Base-by-base conservation (phyloP, 2,888 invertebrate species). In the Perizoma flavofasciatum region DNA sequence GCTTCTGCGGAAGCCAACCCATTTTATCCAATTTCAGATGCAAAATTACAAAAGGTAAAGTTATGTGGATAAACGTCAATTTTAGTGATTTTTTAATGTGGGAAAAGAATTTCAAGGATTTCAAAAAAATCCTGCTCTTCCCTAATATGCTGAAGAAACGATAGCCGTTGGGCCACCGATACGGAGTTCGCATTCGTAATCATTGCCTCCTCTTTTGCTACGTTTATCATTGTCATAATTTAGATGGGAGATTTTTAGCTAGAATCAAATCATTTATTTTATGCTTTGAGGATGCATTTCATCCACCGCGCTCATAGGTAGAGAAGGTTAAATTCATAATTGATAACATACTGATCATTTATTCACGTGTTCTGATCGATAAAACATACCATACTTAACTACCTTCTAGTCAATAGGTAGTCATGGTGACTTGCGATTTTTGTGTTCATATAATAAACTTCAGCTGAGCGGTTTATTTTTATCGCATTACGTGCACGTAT, bases 1-100 rank as follows among this genome's bases (percentile, higher is more conserved):
- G 82, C 88, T 86, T 79, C 89, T 83, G 73, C 73, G 75, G 87
- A 82, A 87, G 88, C 87, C 86, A 22, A 55, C 66, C 70, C 69
- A 71, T 55, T 52, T 51, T 49, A 35, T 58, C n/a, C 45, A 51
- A 64, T 63, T 56, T 56, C 45, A 57, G 39, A 22, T 58, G 55
- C 44, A 56, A 44, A 49, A 51, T 55, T 32, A 22, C 22, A 22
- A 22, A n/a, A 22, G 34, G 35, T 34, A 46, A 43, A 53, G 53
- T 59, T 46, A 64, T 54, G 55, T 58, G 65, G 65, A 68, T 65
- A 51, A 46, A 43, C 5, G 32, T 41, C 61, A 60, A 67, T 69
- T 62, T 49, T 40, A 9, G 59, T 58, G 72, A 71, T 71, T 71
- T 49, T 6, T 1, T 67, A 72, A 71, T 71, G 67, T 79, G 78